Conservation (phyloP, 2,888 invertebrate genomes). For the Trachelus stipa region DNA sequence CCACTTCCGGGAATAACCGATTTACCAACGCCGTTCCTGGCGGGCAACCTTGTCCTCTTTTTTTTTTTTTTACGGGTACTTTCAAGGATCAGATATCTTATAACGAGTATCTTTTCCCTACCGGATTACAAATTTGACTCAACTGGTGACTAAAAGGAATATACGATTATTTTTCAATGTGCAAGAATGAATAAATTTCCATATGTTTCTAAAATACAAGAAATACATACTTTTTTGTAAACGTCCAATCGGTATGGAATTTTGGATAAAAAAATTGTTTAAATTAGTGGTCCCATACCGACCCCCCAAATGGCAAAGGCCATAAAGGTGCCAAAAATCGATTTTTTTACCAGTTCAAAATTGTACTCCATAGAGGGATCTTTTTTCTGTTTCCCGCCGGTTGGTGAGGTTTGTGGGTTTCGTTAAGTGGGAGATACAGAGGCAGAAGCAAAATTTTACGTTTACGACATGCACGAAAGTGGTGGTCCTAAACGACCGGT, state of each 20-base stretch:
- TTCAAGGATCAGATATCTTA: background rate
- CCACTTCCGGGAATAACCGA: slow-evolving; percentile 60
- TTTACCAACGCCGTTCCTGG: slow-evolving; percentile 51
- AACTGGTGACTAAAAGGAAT: background rate
- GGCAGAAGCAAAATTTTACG: too few species aligned
- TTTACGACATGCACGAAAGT: too few species aligned
- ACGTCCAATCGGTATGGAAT: background rate
- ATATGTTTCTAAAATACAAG: background rate
- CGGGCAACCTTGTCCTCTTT: slow-evolving; percentile 58
- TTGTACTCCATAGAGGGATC: too few species aligned
- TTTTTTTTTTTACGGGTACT: background rate
- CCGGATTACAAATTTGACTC: background rate
- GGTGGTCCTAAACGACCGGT: too few species aligned
- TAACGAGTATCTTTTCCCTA: background rate
- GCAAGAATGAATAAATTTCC: background rate
- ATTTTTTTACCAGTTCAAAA: too few species aligned
- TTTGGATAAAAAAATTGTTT: background rate
- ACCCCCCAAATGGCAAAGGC: too few species aligned
- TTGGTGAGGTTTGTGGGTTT: too few species aligned
- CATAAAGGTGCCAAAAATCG: too few species aligned
- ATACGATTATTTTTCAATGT: background rate
- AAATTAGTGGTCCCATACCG: too few species aligned
- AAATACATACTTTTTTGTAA: background rate
- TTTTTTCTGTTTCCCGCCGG: too few species aligned
- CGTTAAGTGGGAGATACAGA: too few species aligned